These are phyloP conservation scores for Aegithalos caudatus DNA, from an alignment of 2,113 vertebrate species.

Conservation along the genomic window DNA sequence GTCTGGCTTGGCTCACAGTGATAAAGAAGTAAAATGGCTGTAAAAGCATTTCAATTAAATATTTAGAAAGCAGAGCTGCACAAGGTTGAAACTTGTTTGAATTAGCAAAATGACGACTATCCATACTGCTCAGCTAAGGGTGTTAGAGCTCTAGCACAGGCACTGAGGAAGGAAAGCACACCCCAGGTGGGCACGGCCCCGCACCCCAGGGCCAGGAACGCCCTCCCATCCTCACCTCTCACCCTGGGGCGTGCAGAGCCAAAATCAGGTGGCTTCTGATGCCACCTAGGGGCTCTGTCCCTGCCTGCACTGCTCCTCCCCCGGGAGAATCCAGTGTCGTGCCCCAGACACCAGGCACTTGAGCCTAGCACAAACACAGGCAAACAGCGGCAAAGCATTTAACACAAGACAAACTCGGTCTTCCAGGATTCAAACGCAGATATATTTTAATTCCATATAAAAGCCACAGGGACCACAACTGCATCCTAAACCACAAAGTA, in stretches of 20 bases:
- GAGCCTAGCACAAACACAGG: background rate
- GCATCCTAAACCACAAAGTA: background rate
- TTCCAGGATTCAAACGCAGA: background rate
- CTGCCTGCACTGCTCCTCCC: background rate
- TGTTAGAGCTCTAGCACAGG: background rate
- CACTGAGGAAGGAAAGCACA: background rate
- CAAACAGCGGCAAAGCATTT: background rate
- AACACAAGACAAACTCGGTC: background rate
- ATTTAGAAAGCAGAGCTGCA: conserved; percentile 44
- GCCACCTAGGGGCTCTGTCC: conserved; percentile 46
- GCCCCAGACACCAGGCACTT: background rate
- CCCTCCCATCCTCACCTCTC: background rate
- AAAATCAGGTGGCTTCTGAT: conserved; percentile 10
- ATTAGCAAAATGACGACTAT: background rate
- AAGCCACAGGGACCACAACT: background rate
- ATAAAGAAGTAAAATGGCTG: conserved; percentile 54
- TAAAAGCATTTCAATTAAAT: conserved; percentile 58
- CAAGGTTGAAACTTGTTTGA: background rate
- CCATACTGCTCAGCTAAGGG: background rate
- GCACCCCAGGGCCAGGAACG: background rate
- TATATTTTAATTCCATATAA: background rate
- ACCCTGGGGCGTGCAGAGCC: background rate
- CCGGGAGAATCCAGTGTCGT: background rate
- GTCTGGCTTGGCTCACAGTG: conserved; percentile 29
- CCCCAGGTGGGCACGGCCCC: accelerated